Evolutionary conservation across 2,113 vertebrate species (phyloP).

Genomic region (Myotis brandtii): DNA sequence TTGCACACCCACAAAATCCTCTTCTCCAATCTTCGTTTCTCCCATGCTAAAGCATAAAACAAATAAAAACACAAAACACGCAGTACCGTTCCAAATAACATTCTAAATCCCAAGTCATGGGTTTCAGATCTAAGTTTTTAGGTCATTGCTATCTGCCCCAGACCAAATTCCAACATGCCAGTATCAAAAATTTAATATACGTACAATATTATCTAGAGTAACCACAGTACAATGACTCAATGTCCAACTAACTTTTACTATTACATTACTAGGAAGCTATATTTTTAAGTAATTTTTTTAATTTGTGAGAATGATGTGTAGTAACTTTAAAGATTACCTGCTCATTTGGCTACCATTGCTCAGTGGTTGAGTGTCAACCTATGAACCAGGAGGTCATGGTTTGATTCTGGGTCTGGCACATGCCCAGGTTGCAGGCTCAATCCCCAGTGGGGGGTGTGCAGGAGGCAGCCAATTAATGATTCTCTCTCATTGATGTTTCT

Average conservation of each 20-base stretch:
- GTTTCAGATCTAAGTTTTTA: conserved; percentile 15
- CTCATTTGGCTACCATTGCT: too few species aligned
- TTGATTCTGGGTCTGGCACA: too few species aligned
- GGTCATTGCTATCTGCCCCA: background rate
- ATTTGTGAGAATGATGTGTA: background rate
- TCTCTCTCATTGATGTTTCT: too few species aligned
- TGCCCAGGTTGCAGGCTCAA: too few species aligned
- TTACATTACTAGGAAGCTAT: background rate
- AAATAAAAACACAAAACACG: background rate
- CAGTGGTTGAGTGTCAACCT: too few species aligned
- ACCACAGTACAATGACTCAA: background rate
- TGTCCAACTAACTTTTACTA: background rate
- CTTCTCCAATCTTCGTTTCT: background rate
- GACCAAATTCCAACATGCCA: background rate
- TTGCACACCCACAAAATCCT: background rate
- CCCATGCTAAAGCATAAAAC: background rate
- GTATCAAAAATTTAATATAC: background rate
- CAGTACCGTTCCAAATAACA: background rate
- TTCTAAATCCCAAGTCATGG: background rate
- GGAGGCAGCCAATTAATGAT: too few species aligned
- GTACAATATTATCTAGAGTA: background rate
- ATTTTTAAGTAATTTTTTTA: conserved; percentile 18
- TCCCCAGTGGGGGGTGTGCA: too few species aligned
- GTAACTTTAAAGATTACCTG: background rate
- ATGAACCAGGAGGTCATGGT: too few species aligned